A percentile compares a stretch with the other conserved stretches of the same genome.
Evolutionary conservation across 2,113 vertebrate genomes (phyloP).

Genomic region (Symphodus melops): DNA sequence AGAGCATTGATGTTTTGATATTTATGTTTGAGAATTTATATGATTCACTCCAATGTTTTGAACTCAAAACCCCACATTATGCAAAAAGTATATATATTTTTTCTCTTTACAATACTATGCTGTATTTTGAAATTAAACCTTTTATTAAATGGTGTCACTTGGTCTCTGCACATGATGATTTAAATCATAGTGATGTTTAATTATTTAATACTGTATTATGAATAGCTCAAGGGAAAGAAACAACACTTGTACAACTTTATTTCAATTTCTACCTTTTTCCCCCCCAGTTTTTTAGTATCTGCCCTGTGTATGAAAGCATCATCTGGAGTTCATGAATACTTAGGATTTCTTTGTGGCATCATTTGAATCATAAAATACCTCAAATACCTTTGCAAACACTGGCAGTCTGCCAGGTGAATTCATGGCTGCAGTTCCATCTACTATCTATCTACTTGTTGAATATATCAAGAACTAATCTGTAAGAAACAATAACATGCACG

Average conservation of each 20-base stretch:
- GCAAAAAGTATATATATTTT: no score
- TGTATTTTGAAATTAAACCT: slow-evolving; percentile 68
- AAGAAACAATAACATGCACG: no score
- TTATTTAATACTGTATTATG: background rate
- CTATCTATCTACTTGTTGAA: slow-evolving; percentile 26
- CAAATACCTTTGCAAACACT: slow-evolving; percentile 62
- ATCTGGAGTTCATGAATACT: slow-evolving; percentile 30
- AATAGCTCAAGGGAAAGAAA: background rate
- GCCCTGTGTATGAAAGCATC: background rate
- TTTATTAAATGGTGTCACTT: slow-evolving; percentile 16
- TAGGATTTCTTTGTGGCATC: slow-evolving; percentile 36
- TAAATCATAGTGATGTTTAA: background rate
- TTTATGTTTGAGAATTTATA: slow-evolving; percentile 74
- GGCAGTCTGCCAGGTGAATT: slow-evolving; percentile 41
- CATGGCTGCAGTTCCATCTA: slow-evolving; percentile 42
- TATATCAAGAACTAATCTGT: slow-evolving; percentile 21
- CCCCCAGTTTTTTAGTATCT: background rate
- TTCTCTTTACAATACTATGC: slow-evolving; percentile 24
- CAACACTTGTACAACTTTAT: background rate
- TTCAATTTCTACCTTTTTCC: no score
- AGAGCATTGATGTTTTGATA: slow-evolving; percentile 61
- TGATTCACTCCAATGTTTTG: slow-evolving; percentile 35
- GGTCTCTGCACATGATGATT: slow-evolving; percentile 14
- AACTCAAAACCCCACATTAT: slow-evolving; percentile 51
- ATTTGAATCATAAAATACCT: slow-evolving; percentile 68